Evolutionary conservation across 2,797 vertebrate genomes (phyloP).

Genomic region (Coranthus polyacanthus): DNA sequence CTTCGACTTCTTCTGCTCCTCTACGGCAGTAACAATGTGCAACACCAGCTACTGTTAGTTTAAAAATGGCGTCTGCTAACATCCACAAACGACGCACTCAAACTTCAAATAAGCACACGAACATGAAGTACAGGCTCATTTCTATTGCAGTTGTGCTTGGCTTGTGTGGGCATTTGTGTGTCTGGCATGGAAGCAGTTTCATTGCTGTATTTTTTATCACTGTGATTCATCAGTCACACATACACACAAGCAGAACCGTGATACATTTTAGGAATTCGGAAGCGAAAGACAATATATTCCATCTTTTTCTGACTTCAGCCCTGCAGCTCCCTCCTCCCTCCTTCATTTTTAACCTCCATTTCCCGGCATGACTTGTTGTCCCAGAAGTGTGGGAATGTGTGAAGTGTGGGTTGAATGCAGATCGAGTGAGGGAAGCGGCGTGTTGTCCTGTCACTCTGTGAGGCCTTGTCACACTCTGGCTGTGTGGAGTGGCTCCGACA

Average conservation of each 20-base stretch:
- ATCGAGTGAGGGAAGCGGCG: conserved; percentile 44
- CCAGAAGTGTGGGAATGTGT: conserved; percentile 42
- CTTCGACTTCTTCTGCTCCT: too few species aligned
- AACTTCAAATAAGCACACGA: background rate
- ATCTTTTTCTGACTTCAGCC: background rate
- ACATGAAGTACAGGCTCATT: background rate
- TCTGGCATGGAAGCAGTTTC: conserved; percentile 35
- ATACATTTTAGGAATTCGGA: conserved; percentile 27
- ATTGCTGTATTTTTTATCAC: conserved; percentile 21
- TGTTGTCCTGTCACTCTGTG: conserved; percentile 62
- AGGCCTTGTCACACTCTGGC: conserved; percentile 69
- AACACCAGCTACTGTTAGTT: too few species aligned
- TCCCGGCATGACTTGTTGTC: conserved; percentile 21
- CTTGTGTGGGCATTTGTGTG: background rate
- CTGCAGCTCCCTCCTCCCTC: background rate
- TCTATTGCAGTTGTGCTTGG: background rate
- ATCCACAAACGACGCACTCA: too few species aligned
- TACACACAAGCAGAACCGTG: too few species aligned
- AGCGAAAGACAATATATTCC: conserved; percentile 25
- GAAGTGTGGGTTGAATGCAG: conserved; percentile 61
- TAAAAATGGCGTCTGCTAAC: too few species aligned
- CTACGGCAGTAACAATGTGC: too few species aligned
- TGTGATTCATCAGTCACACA: too few species aligned
- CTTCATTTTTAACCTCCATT: conserved; percentile 31
- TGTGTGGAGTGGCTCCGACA: conserved; percentile 59